Evolutionary conservation across 2,888 invertebrate genomes (phyloP), one percentile per base, ranked within the genome.

Genomic region (Temnothorax ravouxi): DNA sequence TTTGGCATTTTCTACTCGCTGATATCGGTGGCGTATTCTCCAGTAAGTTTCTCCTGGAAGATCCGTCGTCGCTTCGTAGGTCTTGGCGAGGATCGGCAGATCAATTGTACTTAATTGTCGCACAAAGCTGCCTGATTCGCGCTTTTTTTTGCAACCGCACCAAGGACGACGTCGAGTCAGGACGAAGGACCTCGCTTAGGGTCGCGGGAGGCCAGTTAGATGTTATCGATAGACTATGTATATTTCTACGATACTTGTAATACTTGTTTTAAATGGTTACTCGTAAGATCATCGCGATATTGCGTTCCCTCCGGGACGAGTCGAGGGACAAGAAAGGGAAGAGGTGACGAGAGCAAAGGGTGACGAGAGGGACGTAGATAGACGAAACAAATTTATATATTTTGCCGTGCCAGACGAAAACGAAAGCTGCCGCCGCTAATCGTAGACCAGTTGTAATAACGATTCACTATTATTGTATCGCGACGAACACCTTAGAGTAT

Each of bases 381-480:
- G 82, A 86, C 59, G 85, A 87, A 86, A 87, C 64, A 88, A 88
- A 86, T 84, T 84, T 89, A 91, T 89, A 91, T 89, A 91, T 84
- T 86, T 88, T 89, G 75, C 84, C 87, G 86, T 89, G 88, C 88
- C 87, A 92, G 90, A 89, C 54, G 87, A 91, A 90, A 87, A 88
- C 87, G 47, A 89, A 72, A 91, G 91, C 91, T 92, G 91, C 90
- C 91, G 91, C 91, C 89, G 90, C 89, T 91, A 93, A 83, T 91
- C 89, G 90, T 92, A 91, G 89, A 90, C 86, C 86, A 87, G 84
- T 92, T 91, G 90, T 91, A 91, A 91, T 88, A 88, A 92, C 88
- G 90, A 88, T 61, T 76, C 83, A 74, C 56, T 75, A 86, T 84
- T 75, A 86, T 84, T 88, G 85, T 81, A 84, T 81, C 85, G 80